Evolutionary conservation across 1,140 invertebrate species (phyloP), one percentile per base, ranked within the genome.

Genomic region (Kradibia gibbosae): DNA sequence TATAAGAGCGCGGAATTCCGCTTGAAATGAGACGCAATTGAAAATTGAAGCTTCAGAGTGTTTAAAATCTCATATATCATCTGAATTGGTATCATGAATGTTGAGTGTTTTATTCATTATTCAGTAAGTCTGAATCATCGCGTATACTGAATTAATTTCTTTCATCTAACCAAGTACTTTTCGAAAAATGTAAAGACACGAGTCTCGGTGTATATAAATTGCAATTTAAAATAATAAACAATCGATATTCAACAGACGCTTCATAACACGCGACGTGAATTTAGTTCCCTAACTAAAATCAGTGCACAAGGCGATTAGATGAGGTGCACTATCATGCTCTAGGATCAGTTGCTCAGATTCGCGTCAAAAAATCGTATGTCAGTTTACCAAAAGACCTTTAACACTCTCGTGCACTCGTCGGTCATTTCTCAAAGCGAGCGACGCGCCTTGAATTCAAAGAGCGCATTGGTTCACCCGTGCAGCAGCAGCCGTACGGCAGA

Each of bases 361-460:
- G 4, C 36, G 48, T 34, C 3, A 28, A 28, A 28, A 78, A 72
- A 11, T 11, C 25, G 53, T 34, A 28, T n/a, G 53, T 8, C 55
- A 36, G 55, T 22, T 22, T 17, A 60, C 36, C 20, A 53, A 70
- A 78, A 53, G 77, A 71, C 15, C 77, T 78, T 78, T 78, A 48
- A 71, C 77, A 71, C 77, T 73, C 5, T 45, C 39, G 55, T 28
- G 10, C 4, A 31, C 48, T 45, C 17, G 78, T 73, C 70, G 70
- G 20, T 55, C 34, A 73, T 73, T 80, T 65, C 55, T 80, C 78
- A 72, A 74, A 36, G n/a, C 73, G 53, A n/a, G 2, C 50, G 53
- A 11, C 31, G 48, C 65, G 65, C 8, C 45, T 50, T 20, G 65
- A 70, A 78, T 78, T 70, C 76, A 70, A 77, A 77, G 60, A 62